A percentile compares a stretch with the other conserved stretches of the same genome.
These are phyloP conservation scores for Altica lythri DNA, from an alignment of 2,888 invertebrate genomes.

Conservation along the genomic window DNA sequence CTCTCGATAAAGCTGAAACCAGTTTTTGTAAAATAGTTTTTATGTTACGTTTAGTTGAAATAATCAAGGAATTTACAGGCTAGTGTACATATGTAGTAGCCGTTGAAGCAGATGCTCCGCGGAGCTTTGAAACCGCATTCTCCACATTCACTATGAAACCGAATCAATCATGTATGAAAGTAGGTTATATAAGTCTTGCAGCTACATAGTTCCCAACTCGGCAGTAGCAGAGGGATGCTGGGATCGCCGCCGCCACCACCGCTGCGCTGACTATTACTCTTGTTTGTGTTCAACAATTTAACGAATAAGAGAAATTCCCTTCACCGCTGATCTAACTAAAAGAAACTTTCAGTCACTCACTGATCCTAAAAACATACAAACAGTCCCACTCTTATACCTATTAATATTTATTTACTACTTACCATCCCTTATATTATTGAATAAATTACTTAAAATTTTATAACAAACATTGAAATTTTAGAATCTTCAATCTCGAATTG, in stretches of 20 bases:
- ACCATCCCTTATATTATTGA: no score
- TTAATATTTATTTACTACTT: no score
- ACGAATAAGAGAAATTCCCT: slow-evolving; percentile 14
- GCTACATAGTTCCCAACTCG: slow-evolving; percentile 39
- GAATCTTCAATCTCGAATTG: no score
- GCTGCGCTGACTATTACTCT: slow-evolving; percentile 14
- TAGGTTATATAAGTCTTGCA: slow-evolving; percentile 34
- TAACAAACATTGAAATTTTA: no score
- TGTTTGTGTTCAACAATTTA: slow-evolving; percentile 10
- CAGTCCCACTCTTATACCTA: no score
- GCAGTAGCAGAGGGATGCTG: slow-evolving; percentile 32
- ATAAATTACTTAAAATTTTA: no score
- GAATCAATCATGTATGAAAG: slow-evolving; percentile 42
- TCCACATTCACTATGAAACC: slow-evolving; percentile 36
- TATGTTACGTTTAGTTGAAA: no score
- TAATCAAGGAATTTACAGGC: slow-evolving; percentile 29
- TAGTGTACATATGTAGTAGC: slow-evolving; percentile 29
- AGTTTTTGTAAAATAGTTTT: no score
- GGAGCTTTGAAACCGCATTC: slow-evolving; percentile 31
- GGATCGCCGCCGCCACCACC: no score
- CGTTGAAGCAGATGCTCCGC: slow-evolving; percentile 26
- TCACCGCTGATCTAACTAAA: neutral
- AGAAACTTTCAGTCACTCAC: no score
- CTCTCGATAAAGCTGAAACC: no score
- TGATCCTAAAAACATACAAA: no score